Conservation (phyloP, 1,140 invertebrate species). For the Bombus confusus region DNA sequence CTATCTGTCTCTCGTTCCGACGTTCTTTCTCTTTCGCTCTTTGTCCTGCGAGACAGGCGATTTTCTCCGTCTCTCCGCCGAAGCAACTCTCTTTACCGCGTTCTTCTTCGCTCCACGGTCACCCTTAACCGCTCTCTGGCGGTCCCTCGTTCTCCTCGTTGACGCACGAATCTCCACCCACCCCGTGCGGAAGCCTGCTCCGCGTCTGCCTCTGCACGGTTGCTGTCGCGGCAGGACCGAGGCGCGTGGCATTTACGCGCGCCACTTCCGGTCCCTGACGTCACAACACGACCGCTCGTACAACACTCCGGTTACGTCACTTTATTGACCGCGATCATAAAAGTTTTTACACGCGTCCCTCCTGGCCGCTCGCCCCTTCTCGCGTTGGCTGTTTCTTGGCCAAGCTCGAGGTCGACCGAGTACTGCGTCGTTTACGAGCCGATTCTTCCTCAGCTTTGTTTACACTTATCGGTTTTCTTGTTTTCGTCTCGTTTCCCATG, state of each 20-base stretch:
- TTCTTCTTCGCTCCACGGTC: conserved; percentile 48
- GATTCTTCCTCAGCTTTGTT: not conserved
- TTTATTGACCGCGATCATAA: conserved; percentile 82
- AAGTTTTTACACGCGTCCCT: conserved; percentile 79
- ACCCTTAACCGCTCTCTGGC: conserved; percentile 43
- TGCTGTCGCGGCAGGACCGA: conserved; percentile 36
- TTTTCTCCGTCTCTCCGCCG: not conserved
- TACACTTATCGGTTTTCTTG: not conserved
- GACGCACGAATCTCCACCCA: conserved; percentile 45
- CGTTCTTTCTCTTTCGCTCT: conserved; percentile 19
- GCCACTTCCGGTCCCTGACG: conserved; percentile 76
- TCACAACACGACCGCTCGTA: conserved; percentile 68
- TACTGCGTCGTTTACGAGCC: not conserved
- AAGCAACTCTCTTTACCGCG: not conserved
- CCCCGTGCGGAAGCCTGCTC: conserved; percentile 19
- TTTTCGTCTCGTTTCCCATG: rapidly evolving
- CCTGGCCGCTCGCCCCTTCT: conserved; percentile 62
- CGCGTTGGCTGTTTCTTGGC: not conserved
- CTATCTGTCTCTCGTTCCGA: not conserved
- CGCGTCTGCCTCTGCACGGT: not conserved
- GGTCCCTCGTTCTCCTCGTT: not conserved
- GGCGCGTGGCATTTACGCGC: conserved; percentile 76
- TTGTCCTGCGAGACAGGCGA: not conserved
- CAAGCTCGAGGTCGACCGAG: not conserved
- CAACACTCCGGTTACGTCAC: conserved; percentile 80